Percentiles rank a stretch among this genome's conserved stretches.
Evolutionary conservation across 2,888 invertebrate species (phyloP).

Genomic region (Athetis lepigone): DNA sequence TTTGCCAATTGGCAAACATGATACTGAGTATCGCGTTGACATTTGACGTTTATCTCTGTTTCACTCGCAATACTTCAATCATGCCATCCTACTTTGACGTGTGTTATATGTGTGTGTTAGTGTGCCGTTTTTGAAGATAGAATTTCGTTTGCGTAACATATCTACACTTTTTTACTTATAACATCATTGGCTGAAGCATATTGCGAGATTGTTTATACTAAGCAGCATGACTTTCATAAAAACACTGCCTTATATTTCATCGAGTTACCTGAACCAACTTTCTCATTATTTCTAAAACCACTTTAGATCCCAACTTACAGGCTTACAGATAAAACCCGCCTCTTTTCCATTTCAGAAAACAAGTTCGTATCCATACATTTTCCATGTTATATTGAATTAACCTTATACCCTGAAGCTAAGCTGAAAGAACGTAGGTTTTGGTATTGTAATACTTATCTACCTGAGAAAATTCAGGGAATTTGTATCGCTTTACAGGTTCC

Average conservation of each 20-base stretch:
- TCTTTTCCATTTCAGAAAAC: conserved; percentile 32
- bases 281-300: conserved; percentile 30
- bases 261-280: conserved; percentile 9
- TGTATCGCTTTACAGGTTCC: conserved; percentile 4
- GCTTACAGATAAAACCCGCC: conserved; percentile 18
- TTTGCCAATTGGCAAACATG: no score
- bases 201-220: no score
- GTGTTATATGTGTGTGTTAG: no score
- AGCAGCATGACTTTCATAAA: not conserved
- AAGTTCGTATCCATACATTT: conserved; percentile 10
- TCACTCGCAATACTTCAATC: no score
- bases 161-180: no score
- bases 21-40: no score
- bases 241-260: conserved; percentile 8
- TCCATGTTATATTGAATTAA: conserved; percentile 29
- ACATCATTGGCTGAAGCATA: no score
- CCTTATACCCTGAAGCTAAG: not conserved
- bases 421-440: conserved; percentile 23
- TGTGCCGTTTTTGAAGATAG: no score
- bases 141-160: no score
- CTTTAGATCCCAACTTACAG: conserved; percentile 24
- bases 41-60: no score
- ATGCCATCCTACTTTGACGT: no score
- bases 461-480: conserved; percentile 8
- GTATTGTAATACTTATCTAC: conserved; percentile 1